Conservation (phyloP, 2,888 invertebrate genomes). For the Mongoloraphidia duomilia region DNA sequence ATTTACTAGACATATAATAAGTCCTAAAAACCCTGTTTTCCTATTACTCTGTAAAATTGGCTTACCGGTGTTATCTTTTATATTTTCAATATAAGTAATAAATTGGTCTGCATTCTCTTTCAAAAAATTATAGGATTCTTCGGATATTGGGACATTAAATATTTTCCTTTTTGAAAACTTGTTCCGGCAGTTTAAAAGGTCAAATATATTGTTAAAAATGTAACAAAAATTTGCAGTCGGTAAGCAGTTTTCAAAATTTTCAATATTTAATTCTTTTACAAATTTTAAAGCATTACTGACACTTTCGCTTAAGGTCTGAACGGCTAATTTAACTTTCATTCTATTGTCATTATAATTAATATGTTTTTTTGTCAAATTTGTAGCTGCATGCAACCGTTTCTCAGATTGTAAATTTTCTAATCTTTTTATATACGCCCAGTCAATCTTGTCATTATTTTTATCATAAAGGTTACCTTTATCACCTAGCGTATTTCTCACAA, state of each 20-base stretch:
- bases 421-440: not conserved
- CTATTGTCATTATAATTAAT: conserved; percentile 5
- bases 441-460: not conserved
- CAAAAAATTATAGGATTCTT: conserved; percentile 1
- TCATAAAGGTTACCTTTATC: not conserved
- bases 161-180: conserved; percentile 5
- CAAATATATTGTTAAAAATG: conserved; percentile 10
- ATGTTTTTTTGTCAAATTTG: conserved; percentile 2
- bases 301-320: conserved; percentile 8
- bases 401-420: conserved; percentile 1
- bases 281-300: conserved; percentile 1
- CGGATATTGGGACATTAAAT: conserved; percentile 4
- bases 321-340: conserved; percentile 8
- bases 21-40: conserved; percentile 9
- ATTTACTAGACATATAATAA: conserved; percentile 9
- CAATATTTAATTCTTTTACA: not conserved
- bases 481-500: conserved; percentile 7
- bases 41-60: no score
- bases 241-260: conserved; percentile 1
- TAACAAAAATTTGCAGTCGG: conserved; percentile 7
- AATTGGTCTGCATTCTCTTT: conserved; percentile 5
- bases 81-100: conserved; percentile 9
- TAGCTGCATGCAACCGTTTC: not conserved
- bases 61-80: no score
- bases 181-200: conserved; percentile 11